Percentiles rank a stretch among this genome's conserved stretches.
Conservation (phyloP, 2,797 vertebrate species). For the Ataeniobius toweri region DNA sequence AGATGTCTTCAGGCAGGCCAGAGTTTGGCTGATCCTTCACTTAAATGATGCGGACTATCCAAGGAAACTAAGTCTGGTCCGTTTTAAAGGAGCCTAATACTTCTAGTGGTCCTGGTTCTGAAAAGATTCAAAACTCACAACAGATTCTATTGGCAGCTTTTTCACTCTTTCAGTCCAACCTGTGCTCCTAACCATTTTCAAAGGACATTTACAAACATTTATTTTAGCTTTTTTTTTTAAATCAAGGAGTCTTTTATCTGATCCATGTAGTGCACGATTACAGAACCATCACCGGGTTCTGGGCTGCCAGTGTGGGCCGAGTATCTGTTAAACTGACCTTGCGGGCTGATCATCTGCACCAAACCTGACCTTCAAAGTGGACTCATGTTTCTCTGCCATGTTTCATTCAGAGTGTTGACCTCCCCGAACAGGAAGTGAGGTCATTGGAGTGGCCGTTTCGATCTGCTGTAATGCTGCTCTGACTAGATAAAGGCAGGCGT, state of each 20-base stretch:
- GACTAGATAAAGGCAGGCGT: slow-evolving; percentile 39
- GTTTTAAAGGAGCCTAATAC: not conserved
- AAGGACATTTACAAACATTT: too few species aligned
- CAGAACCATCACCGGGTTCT: not conserved
- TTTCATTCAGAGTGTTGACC: not conserved
- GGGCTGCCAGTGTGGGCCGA: not conserved
- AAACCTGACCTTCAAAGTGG: slow-evolving; percentile 9
- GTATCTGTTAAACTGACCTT: not conserved
- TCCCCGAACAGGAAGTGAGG: slow-evolving; percentile 14
- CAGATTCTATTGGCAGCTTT: not conserved
- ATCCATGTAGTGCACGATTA: too few species aligned
- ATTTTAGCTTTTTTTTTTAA: not conserved
- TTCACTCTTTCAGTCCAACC: not conserved
- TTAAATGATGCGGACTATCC: not conserved
- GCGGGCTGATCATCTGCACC: not conserved
- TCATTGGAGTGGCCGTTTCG: not conserved
- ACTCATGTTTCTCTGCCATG: not conserved
- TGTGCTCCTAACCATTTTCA: too few species aligned
- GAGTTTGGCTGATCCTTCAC: not conserved
- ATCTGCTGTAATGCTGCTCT: not conserved
- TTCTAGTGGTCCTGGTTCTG: not conserved
- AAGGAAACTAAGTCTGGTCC: not conserved
- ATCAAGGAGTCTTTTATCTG: too few species aligned
- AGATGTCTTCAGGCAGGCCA: not conserved
- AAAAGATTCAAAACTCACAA: not conserved